These are phyloP conservation scores for Irena cyanogastra DNA, from an alignment of 2,113 vertebrate species.

Conservation along the genomic window DNA sequence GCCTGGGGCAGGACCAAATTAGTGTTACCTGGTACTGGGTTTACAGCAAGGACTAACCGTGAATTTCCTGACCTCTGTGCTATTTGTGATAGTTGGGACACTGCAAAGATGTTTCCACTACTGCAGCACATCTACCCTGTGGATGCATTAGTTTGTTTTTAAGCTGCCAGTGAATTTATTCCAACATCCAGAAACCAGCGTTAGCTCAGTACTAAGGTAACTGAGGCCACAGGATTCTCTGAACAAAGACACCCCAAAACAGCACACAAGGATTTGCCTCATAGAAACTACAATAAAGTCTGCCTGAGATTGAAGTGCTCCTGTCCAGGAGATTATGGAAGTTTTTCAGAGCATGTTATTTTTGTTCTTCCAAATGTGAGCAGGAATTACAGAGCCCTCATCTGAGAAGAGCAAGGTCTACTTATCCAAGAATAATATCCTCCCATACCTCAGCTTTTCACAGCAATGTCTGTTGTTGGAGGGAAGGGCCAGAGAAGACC, in stretches of 20 bases:
- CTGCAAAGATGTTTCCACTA: background rate
- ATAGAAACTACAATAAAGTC: background rate
- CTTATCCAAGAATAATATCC: background rate
- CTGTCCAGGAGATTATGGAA: background rate
- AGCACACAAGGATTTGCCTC: background rate
- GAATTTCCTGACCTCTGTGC: background rate
- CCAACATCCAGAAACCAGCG: background rate
- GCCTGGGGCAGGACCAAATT: background rate
- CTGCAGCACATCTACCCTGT: background rate
- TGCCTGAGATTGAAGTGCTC: fast-evolving
- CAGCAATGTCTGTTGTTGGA: background rate
- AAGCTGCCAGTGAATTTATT: background rate
- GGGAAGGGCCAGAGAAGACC: background rate
- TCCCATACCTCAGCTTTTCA: background rate
- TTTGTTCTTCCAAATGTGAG: background rate
- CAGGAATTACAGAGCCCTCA: background rate
- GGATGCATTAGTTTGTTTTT: background rate
- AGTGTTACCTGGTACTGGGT: background rate
- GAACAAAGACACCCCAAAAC: background rate
- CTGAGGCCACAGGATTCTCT: background rate
- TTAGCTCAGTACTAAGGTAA: background rate
- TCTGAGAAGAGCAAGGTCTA: background rate
- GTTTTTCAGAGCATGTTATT: background rate
- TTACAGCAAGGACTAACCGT: background rate
- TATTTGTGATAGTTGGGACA: no score